These are phyloP conservation scores for Microplitis mediator DNA, from an alignment of 1,140 invertebrate genomes.

Conservation along the genomic window DNA sequence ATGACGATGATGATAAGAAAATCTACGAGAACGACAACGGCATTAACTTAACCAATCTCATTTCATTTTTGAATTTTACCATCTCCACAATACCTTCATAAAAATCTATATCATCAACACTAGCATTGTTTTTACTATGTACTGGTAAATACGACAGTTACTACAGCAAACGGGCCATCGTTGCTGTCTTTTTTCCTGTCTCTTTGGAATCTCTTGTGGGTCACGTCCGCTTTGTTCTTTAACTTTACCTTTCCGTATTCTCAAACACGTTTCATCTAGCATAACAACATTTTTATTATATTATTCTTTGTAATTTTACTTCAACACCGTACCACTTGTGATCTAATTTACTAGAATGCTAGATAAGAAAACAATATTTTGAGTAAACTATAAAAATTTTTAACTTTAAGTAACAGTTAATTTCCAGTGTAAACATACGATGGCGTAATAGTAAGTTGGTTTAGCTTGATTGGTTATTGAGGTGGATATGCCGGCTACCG, in stretches of 20 bases:
- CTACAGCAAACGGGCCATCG: not conserved
- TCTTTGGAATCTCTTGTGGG: conserved; percentile 8
- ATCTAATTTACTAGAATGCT: not conserved
- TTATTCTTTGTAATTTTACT: not conserved
- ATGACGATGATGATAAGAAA: not conserved
- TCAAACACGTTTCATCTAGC: not conserved
- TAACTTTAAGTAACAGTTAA: conserved; percentile 29
- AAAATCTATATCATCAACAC: no score
- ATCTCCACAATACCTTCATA: no score
- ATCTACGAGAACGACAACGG: not conserved
- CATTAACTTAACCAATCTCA: not conserved
- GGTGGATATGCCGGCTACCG: conserved; percentile 47
- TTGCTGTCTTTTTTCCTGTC: not conserved
- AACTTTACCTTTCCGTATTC: not conserved
- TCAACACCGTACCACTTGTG: not conserved
- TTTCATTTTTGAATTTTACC: conserved; percentile 16
- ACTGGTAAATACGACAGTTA: no score
- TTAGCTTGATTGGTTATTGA: conserved; percentile 57
- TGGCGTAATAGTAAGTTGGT: conserved; percentile 53
- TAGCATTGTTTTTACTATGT: no score
- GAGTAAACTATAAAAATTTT: no score
- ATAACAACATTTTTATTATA: not conserved
- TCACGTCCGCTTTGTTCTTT: conserved; percentile 4
- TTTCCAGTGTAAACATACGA: conserved; percentile 58
- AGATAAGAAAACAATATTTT: not conserved